Evolutionary conservation across 1,140 invertebrate species (phyloP).

Genomic region (Conopomorpha cramerella): DNA sequence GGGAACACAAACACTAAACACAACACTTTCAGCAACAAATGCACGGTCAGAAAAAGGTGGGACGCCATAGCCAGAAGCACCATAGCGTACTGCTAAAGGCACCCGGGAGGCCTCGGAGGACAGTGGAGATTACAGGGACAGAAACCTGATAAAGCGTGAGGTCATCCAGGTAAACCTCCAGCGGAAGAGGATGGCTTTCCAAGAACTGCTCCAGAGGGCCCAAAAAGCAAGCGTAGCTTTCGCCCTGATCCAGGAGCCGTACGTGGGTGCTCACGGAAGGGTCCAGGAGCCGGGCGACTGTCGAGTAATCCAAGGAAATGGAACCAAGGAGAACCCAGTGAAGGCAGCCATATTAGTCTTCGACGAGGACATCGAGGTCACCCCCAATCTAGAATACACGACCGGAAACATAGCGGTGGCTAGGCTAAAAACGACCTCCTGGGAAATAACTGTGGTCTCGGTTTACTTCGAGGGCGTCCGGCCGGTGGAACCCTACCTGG

Average conservation of each 20-base stretch:
- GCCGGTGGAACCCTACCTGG: slow-evolving; percentile 3
- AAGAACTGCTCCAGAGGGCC: slow-evolving; percentile 3
- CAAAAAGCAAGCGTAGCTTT: neutral
- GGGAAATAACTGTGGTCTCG: no score
- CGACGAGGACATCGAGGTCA: slow-evolving; percentile 1
- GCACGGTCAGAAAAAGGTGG: slow-evolving; percentile 1
- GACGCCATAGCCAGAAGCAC: slow-evolving; percentile 2
- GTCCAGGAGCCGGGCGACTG: slow-evolving; percentile 1
- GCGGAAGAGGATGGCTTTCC: slow-evolving; percentile 5
- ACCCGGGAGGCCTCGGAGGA: no score
- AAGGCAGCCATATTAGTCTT: slow-evolving; percentile 9
- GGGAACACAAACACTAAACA: slow-evolving; percentile 1
- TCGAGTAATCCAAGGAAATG: slow-evolving; percentile 5
- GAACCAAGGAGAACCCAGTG: neutral
- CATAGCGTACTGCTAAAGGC: slow-evolving; percentile 1
- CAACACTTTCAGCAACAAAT: slow-evolving; percentile 4
- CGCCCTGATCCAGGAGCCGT: slow-evolving; percentile 7
- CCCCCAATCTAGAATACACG: slow-evolving; percentile 3
- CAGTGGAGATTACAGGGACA: no score
- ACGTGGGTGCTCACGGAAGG: neutral
- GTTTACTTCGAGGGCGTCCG: slow-evolving; percentile 6
- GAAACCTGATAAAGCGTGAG: no score
- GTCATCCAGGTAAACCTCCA: slow-evolving; percentile 6
- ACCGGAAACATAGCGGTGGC: slow-evolving; percentile 1
- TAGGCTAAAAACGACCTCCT: no score